Evolutionary conservation across 1,140 invertebrate genomes (phyloP), one percentile per base, ranked within the genome.

Genomic region (Penaeus chinensis): DNA sequence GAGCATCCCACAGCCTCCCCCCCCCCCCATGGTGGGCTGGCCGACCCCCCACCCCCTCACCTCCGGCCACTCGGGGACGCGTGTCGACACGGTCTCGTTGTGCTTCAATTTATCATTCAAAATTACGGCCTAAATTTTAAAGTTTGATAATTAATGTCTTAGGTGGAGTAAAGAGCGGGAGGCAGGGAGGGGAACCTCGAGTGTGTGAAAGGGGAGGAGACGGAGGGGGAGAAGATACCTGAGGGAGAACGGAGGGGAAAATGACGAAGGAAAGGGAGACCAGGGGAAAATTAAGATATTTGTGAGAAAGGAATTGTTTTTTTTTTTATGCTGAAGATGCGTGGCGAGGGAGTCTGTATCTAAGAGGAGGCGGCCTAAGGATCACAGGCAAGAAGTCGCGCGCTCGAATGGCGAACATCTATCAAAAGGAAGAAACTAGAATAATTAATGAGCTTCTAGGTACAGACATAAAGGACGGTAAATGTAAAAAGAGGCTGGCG

Each of bases 141-240:
- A 82, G 60, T 82, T 82, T 82, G 42, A 82, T 82, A 82, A 82
- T 82, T 82, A 82, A 82, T 82, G 80, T 82, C 80, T 61, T 65
- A 82, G 80, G 80, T 82, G 42, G 60, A 65, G 80, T 63, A 78
- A 78, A 78, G 76, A 42, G 47, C 47, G 24, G 37, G 47, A n/a
- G 24, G n/a, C 24, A n/a, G 76, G 47, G 76, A 42, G 24, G 37
- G 47, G 76, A 11, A 47, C 10, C 27, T n/a, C n/a, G 37, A 42
- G 47, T 78, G 76, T 42, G 37, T 22, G 37, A 78, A 47, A 11
- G 76, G 22, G 76, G 47, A 47, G 76, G 22, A 42, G 27, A 42
- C 18, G 76, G 16, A 42, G 47, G 76, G 19, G 76, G 32, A 32
- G 76, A 42, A 32, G 76, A 42, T 47, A 47, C 47, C 47, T 47